Evolutionary conservation across 2,797 vertebrate species (phyloP).

Genomic region (Amniataba percoides): DNA sequence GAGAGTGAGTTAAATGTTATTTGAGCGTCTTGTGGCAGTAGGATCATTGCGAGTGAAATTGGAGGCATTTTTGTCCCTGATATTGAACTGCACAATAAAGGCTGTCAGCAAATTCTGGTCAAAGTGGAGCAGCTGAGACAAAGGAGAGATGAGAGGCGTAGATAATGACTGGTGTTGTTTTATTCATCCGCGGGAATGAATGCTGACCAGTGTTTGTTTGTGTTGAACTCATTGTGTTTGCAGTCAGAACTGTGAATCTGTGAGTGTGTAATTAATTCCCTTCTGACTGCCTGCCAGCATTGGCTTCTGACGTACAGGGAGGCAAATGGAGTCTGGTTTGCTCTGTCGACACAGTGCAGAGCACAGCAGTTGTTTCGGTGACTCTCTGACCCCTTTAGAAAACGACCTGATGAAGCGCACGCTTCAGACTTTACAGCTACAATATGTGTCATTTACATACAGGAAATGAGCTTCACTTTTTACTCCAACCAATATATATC

Average conservation of each 20-base stretch:
- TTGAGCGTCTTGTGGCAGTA: slow-evolving; percentile 45
- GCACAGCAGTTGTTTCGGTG: slow-evolving; percentile 41
- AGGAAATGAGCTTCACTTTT: background rate
- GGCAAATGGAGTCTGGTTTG: slow-evolving; percentile 41
- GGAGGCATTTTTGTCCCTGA: slow-evolving; percentile 52
- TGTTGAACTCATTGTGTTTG: slow-evolving; percentile 74
- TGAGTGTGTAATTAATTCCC: slow-evolving; percentile 76
- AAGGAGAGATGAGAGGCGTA: slow-evolving; percentile 68
- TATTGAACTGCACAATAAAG: slow-evolving; percentile 60
- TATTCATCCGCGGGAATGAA: slow-evolving; percentile 72
- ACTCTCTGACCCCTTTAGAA: slow-evolving; percentile 33
- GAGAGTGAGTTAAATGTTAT: slow-evolving; percentile 50
- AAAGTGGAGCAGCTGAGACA: slow-evolving; percentile 70
- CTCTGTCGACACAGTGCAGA: slow-evolving; percentile 23
- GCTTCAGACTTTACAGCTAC: slow-evolving; percentile 18
- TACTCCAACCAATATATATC: background rate
- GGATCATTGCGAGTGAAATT: slow-evolving; percentile 48
- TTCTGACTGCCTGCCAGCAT: slow-evolving; percentile 55
- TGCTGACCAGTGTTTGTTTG: slow-evolving; percentile 81
- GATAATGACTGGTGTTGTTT: slow-evolving; percentile 78
- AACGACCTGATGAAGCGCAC: slow-evolving; percentile 2
- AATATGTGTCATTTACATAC: slow-evolving; percentile 2
- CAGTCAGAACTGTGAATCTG: slow-evolving; percentile 72
- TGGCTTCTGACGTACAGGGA: slow-evolving; percentile 33
- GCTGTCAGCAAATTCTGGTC: slow-evolving; percentile 73